Base-by-base conservation (phyloP, 2,888 invertebrate genomes). In the Thelaira solivaga region DNA sequence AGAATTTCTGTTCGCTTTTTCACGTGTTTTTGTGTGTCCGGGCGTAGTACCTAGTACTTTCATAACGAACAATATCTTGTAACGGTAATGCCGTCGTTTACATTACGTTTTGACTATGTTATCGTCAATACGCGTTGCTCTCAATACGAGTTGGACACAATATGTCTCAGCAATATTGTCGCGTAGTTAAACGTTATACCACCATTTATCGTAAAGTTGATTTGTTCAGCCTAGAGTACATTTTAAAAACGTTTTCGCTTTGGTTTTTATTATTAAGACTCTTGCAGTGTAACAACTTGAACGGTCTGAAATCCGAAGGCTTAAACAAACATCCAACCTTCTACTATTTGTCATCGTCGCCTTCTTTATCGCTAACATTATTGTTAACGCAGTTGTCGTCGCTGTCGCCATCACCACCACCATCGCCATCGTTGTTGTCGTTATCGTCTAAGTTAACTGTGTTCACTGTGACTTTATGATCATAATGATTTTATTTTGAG, bases 101-200 rank as follows among this genome's bases (percentile, higher is more conserved):
- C 22, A n/a, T 68, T 68, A 67, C 55, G 34, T 24, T 68, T 67
- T 13, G 57, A 41, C 45, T 55, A 43, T 61, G 55, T n/a, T 18
- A 39, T 84, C 83, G 84, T 59, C 83, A 81, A 68, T 43, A 73
- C 69, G 76, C 72, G 49, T 72, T 61, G 71, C 47, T 5, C 13
- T 36, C 59, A 29, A 76, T 59, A 62, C 34, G 49, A 49, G 47
- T 74, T 72, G 34, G 53, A 64, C 43, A 68, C 80, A 82, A 81
- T 81, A 82, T 82, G 82, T 76, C 80, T 76, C 80, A 62, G 47
- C 68, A 65, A 61, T 73, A 68, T 78, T 80, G 72, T 72, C 75
- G 80, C 75, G 69, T 78, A 76, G 79, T 69, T 65, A 53, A 61
- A 55, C 47, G 59, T 65, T 74, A 36, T n/a, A n/a, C n/a, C 65